Percentiles rank a stretch among this genome's conserved stretches.
Evolutionary conservation across 53 echinoderm and acorn worm species (phyloP).

Genomic region (Antedon mediterranea): DNA sequence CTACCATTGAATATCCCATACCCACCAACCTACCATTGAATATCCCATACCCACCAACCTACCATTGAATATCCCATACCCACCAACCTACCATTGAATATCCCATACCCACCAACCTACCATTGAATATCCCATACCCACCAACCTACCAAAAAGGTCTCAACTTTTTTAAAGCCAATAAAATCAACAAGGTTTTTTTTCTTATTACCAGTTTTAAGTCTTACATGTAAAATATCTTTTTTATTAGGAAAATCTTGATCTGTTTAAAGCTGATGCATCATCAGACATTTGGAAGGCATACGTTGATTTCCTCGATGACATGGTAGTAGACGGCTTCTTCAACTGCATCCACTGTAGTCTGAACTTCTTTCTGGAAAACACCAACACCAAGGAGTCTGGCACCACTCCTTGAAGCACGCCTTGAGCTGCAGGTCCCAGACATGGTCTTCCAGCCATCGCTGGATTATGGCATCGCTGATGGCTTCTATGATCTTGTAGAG

Average conservation of each 20-base stretch:
- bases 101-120: no score
- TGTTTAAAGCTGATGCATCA: conserved; percentile 67
- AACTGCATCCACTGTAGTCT: conserved; percentile 89
- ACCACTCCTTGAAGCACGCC: conserved; percentile 81
- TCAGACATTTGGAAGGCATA: conserved; percentile 91
- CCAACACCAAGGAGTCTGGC: conserved; percentile 51
- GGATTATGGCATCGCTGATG: conserved; percentile 71
- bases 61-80: no score
- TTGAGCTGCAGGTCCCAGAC: conserved; percentile 94
- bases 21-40: no score
- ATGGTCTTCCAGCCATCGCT: conserved; percentile 90
- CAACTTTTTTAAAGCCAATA: no score
- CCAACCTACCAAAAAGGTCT: no score
- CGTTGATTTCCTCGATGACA: conserved; percentile 88
- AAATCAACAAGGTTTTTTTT: not conserved
- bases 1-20: no score
- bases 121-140: no score
- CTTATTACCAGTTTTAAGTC: not conserved
- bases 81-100: no score
- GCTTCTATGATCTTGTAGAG: conserved; percentile 68
- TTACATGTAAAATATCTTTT: not conserved
- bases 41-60: no score
- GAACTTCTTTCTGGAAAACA: conserved; percentile 93
- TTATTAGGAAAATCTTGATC: conserved; percentile 63
- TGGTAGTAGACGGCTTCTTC: conserved; percentile 96